Conservation (phyloP, 2,797 vertebrate species). For the Tapirus indicus region DNA sequence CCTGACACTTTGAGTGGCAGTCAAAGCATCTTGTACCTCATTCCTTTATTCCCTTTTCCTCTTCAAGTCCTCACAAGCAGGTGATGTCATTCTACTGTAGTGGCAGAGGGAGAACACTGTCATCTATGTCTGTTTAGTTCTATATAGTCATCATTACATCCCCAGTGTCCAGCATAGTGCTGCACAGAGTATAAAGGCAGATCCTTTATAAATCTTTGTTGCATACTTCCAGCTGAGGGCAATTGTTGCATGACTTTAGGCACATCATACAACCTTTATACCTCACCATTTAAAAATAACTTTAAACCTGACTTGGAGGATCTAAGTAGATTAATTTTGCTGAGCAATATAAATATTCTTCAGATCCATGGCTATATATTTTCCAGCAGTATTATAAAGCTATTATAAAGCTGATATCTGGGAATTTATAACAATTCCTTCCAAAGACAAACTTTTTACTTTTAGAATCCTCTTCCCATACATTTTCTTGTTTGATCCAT, state of each 20-base stretch:
- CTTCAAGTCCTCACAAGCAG: background rate
- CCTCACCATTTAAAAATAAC: conserved; percentile 48
- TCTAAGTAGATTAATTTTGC: conserved; percentile 53
- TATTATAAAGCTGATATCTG: conserved; percentile 1
- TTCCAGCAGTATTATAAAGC: background rate
- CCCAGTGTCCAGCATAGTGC: background rate
- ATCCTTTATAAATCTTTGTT: background rate
- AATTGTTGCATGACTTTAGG: background rate
- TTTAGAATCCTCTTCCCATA: conserved; percentile 50
- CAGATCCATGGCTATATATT: background rate
- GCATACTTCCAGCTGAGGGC: conserved; percentile 1
- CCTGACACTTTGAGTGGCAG: background rate
- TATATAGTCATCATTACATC: background rate
- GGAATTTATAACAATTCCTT: background rate
- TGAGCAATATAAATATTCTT: conserved; percentile 47
- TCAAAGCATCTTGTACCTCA: background rate
- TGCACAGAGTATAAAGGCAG: background rate
- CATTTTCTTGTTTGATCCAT: background rate
- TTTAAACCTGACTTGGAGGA: conserved; percentile 4
- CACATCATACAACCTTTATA: conserved; percentile 28
- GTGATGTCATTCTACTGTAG: background rate
- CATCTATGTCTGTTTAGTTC: background rate
- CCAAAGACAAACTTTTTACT: conserved; percentile 4
- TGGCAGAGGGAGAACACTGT: background rate
- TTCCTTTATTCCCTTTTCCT: background rate